Percentiles rank a stretch among this genome's conserved stretches.
Evolutionary conservation across 2,113 vertebrate species (phyloP).

Genomic region (Datnioides undecimradiatus): DNA sequence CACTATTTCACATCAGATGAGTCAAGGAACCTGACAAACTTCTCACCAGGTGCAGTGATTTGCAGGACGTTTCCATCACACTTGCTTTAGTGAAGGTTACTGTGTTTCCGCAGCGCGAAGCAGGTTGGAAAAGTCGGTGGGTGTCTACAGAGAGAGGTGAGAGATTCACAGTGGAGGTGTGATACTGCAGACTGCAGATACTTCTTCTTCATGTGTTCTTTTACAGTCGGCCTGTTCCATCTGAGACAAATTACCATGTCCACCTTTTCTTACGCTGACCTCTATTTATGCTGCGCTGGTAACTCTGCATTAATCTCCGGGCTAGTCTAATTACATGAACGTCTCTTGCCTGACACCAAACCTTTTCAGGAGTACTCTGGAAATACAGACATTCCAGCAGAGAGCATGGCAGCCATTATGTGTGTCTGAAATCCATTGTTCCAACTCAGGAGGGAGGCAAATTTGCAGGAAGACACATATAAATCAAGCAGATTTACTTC

Average conservation of each 20-base stretch:
- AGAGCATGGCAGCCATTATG: neutral
- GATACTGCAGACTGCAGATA: conserved; percentile 35
- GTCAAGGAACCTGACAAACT: neutral
- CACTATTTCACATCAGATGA: conserved; percentile 15
- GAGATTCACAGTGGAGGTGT: conserved; percentile 72
- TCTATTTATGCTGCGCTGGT: conserved; percentile 10
- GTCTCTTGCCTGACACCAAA: neutral
- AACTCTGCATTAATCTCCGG: conserved; percentile 9
- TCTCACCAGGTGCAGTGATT: conserved; percentile 11
- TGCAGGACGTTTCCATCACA: conserved; percentile 26
- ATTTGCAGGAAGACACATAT: neutral
- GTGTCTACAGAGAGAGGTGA: conserved; percentile 63
- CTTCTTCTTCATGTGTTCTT: neutral
- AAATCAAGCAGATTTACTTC: neutral
- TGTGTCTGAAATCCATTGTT: neutral
- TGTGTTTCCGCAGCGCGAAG: conserved; percentile 34
- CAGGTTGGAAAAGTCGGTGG: conserved; percentile 24
- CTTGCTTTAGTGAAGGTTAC: conserved; percentile 22
- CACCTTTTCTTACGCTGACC: neutral
- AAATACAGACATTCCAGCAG: neutral
- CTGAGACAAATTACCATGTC: neutral
- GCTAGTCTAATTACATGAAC: neutral
- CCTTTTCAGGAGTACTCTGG: neutral
- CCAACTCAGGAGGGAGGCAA: neutral
- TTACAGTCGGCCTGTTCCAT: neutral